A percentile compares a stretch with the other conserved stretches of the same genome.
Evolutionary conservation across 2,888 invertebrate genomes (phyloP).

Genomic region (Eristalis arbustorum): DNA sequence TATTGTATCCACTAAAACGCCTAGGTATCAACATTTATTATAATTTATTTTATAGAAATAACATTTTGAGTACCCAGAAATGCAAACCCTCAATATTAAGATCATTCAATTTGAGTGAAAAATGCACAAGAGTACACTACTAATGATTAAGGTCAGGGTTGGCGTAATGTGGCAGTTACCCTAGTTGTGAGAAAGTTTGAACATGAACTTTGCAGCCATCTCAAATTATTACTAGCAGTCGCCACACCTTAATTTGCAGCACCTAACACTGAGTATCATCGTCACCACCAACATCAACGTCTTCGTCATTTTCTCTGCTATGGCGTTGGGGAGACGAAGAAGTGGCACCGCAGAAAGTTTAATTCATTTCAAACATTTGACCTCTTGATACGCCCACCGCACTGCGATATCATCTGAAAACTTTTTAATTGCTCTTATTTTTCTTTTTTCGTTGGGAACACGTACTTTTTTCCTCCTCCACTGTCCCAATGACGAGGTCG

Average conservation of each 20-base stretch:
- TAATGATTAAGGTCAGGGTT: neutral
- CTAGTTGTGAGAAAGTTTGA: neutral
- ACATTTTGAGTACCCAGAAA: too few relatives aligned
- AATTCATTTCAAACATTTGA: conserved; percentile 69
- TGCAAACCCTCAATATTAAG: too few relatives aligned
- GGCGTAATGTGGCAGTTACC: too few relatives aligned
- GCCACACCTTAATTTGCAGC: neutral
- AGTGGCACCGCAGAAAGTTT: conserved; percentile 63
- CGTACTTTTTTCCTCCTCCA: conserved; percentile 5
- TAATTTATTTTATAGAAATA: too few relatives aligned
- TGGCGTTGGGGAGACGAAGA: conserved; percentile 17
- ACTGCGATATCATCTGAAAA: conserved; percentile 64
- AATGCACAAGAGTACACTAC: neutral
- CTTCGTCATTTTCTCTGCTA: neutral
- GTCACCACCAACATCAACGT: neutral
- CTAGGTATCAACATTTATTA: too few relatives aligned
- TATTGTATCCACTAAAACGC: too few relatives aligned
- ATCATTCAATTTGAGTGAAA: too few relatives aligned
- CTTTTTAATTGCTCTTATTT: conserved; percentile 65
- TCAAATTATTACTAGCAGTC: neutral
- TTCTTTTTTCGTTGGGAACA: neutral
- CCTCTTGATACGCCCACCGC: conserved; percentile 64
- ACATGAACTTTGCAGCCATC: neutral
- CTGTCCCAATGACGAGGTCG: neutral
- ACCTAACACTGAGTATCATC: conserved; percentile 1